phyloP scores from a whole-genome alignment of 2,888 invertebrate genomes.

The Xestia sexstrigata region DNA sequence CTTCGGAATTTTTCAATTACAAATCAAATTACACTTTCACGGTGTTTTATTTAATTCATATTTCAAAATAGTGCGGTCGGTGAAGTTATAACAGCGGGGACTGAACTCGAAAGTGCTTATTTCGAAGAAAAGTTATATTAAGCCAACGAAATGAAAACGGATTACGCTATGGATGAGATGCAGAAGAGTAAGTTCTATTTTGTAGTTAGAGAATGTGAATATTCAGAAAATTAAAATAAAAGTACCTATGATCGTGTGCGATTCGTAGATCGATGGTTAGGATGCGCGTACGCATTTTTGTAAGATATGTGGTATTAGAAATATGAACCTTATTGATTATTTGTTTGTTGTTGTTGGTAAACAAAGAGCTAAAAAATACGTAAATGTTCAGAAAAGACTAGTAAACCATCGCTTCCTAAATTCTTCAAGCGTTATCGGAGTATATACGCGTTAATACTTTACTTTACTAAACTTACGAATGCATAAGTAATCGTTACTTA shows the following conservation, averaged over 20 bases:
- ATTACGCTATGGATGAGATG: conserved; percentile 90
- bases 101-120: conserved; percentile 73
- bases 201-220: conserved; percentile 14
- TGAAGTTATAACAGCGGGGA: conserved; percentile 73
- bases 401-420: not conserved
- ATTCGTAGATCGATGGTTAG: not conserved
- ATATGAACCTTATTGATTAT: not conserved
- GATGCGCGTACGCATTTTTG: conserved; percentile 38
- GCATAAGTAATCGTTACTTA: conserved; percentile 4
- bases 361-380: not conserved
- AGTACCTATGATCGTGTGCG: not conserved
- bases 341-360: not conserved
- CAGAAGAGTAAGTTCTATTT: conserved; percentile 86
- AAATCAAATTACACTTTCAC: conserved; percentile 80
- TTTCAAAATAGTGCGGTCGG: conserved; percentile 81
- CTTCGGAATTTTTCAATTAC: conserved; percentile 84
- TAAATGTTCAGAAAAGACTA: not conserved
- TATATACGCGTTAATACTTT: conserved; percentile 4
- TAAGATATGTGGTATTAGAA: not conserved
- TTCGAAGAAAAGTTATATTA: conserved; percentile 78
- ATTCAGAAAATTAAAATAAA: not conserved
- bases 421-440: not conserved
- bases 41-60: conserved; percentile 74
- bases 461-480: not conserved
- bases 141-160: conserved; percentile 87